These are phyloP conservation scores for Carterocephalus palaemon DNA, from an alignment of 2,888 invertebrate genomes.

Conservation along the genomic window DNA sequence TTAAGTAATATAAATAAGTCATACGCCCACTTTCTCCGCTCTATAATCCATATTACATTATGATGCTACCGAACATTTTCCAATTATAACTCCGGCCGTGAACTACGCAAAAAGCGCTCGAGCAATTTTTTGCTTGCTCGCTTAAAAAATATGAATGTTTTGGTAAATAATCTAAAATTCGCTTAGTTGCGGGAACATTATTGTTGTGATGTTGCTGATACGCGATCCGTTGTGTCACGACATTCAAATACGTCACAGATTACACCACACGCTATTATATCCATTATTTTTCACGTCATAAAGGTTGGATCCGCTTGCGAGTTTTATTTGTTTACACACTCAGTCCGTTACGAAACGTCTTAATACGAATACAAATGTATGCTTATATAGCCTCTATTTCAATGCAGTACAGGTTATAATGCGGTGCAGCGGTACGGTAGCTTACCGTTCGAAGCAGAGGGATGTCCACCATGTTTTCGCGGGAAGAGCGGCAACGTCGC, in stretches of 20 bases:
- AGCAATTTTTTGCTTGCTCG: background rate
- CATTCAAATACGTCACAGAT: conserved; percentile 14
- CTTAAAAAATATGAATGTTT: background rate
- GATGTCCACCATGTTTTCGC: conserved; percentile 8
- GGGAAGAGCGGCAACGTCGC: conserved; percentile 29
- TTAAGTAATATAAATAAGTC: no score
- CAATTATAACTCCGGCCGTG: no score
- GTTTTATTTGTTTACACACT: conserved; percentile 6
- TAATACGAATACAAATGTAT: background rate
- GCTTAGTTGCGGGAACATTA: background rate
- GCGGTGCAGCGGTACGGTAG: background rate
- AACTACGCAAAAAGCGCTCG: no score
- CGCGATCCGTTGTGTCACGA: conserved; percentile 12
- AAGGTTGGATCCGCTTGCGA: background rate
- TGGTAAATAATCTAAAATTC: conserved; percentile 2
- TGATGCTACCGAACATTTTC: no score
- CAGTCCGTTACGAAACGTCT: background rate
- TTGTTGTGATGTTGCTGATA: conserved; percentile 2
- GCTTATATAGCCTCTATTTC: background rate
- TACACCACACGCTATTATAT: background rate
- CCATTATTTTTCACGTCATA: background rate
- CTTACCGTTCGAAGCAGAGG: background rate
- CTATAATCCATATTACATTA: no score
- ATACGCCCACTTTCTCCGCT: no score
- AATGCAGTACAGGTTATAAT: background rate